These are phyloP conservation scores for Genyomyrus donnyi DNA, from an alignment of 2,113 vertebrate species.

Conservation along the genomic window DNA sequence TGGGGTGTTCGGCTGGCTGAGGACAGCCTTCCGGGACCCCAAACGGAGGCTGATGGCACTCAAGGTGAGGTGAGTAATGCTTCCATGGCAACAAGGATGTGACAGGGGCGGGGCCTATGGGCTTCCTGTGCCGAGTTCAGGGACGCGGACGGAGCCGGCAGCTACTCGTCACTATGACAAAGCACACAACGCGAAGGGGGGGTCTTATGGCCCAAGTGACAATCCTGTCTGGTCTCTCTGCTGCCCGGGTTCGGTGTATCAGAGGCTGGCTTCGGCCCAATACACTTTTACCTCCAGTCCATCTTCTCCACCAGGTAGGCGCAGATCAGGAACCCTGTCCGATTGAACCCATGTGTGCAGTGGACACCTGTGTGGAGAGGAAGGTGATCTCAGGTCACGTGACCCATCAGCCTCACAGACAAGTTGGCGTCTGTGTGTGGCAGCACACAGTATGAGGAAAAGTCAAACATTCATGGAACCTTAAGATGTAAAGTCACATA, in stretches of 20 bases:
- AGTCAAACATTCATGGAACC: too few species aligned
- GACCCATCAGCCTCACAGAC: neutral
- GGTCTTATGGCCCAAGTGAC: neutral
- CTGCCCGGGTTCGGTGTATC: neutral
- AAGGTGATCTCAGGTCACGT: neutral
- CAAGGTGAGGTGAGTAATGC: neutral
- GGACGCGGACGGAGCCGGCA: neutral
- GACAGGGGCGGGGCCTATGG: neutral
- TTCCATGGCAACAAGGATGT: neutral
- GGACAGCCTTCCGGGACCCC: neutral
- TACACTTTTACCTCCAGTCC: conserved; percentile 86
- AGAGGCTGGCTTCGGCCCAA: neutral
- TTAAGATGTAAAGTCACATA: too few species aligned
- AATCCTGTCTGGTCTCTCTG: neutral
- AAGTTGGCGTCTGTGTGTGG: neutral
- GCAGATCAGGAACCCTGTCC: conserved; percentile 96
- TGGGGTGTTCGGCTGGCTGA: neutral
- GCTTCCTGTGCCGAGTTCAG: neutral
- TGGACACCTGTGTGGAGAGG: conserved; percentile 75
- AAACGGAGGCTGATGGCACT: neutral
- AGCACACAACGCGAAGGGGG: neutral
- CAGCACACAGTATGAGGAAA: neutral
- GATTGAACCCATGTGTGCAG: conserved; percentile 97
- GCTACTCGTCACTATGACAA: neutral
- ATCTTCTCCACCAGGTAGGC: conserved; percentile 95